A percentile compares a stretch with the other conserved stretches of the same genome.
These are phyloP conservation scores for Chromis chromis DNA, from an alignment of 2,797 vertebrate genomes.

Conservation along the genomic window DNA sequence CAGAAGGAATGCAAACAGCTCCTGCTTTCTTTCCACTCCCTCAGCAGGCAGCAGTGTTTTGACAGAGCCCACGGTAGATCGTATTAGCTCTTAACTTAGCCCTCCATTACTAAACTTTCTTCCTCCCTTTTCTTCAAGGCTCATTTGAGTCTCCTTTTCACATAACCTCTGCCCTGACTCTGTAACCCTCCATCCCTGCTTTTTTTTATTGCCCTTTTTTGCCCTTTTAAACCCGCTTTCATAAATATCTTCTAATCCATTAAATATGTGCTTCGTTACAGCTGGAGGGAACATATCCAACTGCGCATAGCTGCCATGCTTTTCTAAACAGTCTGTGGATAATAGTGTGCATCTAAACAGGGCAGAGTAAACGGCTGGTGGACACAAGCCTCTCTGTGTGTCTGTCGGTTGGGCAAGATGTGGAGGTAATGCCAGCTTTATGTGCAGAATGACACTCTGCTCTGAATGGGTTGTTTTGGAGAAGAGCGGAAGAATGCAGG, in stretches of 20 bases:
- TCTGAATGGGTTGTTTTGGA: slow-evolving; percentile 70
- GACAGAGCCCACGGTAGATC: slow-evolving; percentile 50
- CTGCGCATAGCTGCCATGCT: slow-evolving; percentile 41
- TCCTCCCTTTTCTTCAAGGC: slow-evolving; percentile 49
- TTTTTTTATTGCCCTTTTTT: slow-evolving; percentile 58
- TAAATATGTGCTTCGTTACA: slow-evolving; percentile 19
- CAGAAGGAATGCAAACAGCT: slow-evolving; percentile 71
- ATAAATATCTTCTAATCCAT: slow-evolving; percentile 40
- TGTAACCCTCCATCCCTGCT: slow-evolving; percentile 30
- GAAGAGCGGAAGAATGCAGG: slow-evolving; percentile 67
- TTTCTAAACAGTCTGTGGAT: slow-evolving; percentile 48
- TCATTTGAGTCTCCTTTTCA: slow-evolving; percentile 55
- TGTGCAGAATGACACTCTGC: slow-evolving; percentile 45
- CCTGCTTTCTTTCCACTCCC: slow-evolving; percentile 67
- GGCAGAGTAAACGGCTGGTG: slow-evolving; percentile 8
- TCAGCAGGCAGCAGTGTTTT: slow-evolving; percentile 54
- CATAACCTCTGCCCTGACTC: slow-evolving; percentile 51
- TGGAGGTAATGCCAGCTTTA: slow-evolving; percentile 45
- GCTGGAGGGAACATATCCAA: slow-evolving; percentile 22
- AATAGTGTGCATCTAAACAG: slow-evolving; percentile 28
- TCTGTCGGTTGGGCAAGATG: slow-evolving; percentile 25
- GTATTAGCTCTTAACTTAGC: slow-evolving; percentile 51
- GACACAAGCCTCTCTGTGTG: slow-evolving; percentile 37
- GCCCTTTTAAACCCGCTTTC: too few species aligned
- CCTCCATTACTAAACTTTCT: slow-evolving; percentile 47